Base-by-base conservation (phyloP, 2,888 invertebrate genomes). In the Hirtodrosophila histrioides region DNA sequence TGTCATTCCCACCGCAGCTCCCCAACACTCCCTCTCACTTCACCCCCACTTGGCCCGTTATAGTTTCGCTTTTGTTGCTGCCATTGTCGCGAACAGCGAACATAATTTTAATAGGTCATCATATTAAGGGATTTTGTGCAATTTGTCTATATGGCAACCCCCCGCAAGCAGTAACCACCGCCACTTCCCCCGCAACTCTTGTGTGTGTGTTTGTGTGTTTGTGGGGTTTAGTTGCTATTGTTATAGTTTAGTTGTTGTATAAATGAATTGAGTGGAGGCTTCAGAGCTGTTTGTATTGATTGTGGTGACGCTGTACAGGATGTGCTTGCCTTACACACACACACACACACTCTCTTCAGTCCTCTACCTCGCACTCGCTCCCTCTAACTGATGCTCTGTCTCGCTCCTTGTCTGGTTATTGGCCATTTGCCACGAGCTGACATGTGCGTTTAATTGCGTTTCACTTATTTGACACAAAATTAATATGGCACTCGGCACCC, bases 391-490 rank as follows among this genome's bases (percentile, higher is more conserved):
- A 35, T 49, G 48, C 27, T 56, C 53, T 49, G 49, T 51, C 60
- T 36, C 45, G 23, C 39, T 63, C 11, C 29, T 12, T 40, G 48
- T 43, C 60, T 69, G 68, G 76, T 69, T 81, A 87, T 78, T 87
- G 85, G 75, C 75, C 82, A 81, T 81, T 86, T 85, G 75, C 73
- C 76, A 76, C 43, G 61, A 69, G 71, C 72, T 83, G 89, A 78
- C 86, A 88, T 86, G 88, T 86, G 88, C 80, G 88, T 83, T 88
- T 86, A 88, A 86, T 88, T 86, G 80, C 77, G 77, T 88, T 87
- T 88, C 73, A 82, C 81, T 87, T 88, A 89, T 82, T 89, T 85
- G 81, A 87, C 87, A 86, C 77, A 86, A 88, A 76, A 88, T 89
- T 86, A 84, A 88, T 89, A 84, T 75, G 80, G 55, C 73, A 72